Percentiles rank a stretch among this genome's conserved stretches.
Evolutionary conservation across 2,113 vertebrate genomes (phyloP).

Genomic region (Paradoxurus hermaphroditus): DNA sequence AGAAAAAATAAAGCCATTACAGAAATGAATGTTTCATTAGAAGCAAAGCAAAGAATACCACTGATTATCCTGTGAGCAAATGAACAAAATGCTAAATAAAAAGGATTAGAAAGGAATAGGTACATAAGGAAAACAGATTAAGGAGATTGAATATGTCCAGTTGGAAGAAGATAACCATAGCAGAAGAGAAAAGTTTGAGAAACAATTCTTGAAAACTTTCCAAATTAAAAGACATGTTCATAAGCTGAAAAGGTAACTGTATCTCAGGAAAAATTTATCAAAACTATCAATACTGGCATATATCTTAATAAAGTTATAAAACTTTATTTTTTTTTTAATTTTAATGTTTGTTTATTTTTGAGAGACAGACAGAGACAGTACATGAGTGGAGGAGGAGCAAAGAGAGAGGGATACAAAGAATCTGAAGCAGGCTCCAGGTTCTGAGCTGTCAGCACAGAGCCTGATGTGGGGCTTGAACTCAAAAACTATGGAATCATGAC

Average conservation of each 20-base stretch:
- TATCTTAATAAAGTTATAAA: background rate
- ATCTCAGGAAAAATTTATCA: background rate
- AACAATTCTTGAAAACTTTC: background rate
- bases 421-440: no score
- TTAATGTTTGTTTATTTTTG: no score
- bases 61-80: background rate
- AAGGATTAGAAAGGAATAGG: background rate
- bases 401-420: no score
- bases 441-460: no score
- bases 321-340: background rate
- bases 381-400: no score
- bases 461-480: no score
- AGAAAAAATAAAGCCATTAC: background rate
- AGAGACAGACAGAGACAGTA: no score
- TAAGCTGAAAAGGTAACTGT: background rate
- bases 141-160: background rate
- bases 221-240: conserved; percentile 28
- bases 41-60: background rate
- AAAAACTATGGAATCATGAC: no score
- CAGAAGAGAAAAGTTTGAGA: background rate
- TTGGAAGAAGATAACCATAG: background rate
- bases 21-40: background rate
- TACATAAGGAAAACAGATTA: background rate
- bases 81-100: conserved; percentile 21
- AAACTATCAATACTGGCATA: background rate